Evolutionary conservation across 2,113 vertebrate genomes (phyloP), one percentile per base, ranked within the genome.

Genomic region (Pteropus alecto): DNA sequence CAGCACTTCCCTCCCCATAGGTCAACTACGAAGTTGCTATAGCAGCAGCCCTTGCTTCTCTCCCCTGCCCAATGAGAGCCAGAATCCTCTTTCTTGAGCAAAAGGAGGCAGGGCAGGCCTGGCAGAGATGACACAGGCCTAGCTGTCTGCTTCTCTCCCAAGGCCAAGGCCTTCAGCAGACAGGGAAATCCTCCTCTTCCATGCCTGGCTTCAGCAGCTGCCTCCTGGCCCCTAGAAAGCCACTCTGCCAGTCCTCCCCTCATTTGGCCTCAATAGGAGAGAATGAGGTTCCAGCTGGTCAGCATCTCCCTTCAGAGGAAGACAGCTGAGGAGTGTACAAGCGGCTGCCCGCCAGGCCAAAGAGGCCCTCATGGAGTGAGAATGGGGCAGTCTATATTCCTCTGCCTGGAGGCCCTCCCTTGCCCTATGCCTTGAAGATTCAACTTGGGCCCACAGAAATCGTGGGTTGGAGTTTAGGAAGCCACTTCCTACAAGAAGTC

Each of bases 201-300:
- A 78, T 54, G 93, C 68, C 90, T 95, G 88, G 84, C 85, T 93
- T 95, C 38, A 70, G 91, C 91, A 94, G 96, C 93, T 95, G 91
- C 81, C 86, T 97, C 93, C 94, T 88, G 96, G 63, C 82, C 74
- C 96, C 92, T 92, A 97, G 74, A 97, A 96, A 97, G 43, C 68
- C 90, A 77, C 92, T 93, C 73, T 46, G 77, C 93, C 82, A 95
- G 81, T 85, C 95, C 87, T 97, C 95, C 97, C 96, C 74, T 95
- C 95, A 78, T 86, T 96, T 94, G 97, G 97, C 97, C 97, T 97
- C 95, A 74, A 46, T 5, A 96, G 79, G 81, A 96, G 86, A 85
- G 73, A 96, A 92, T 79, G 70, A 97, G 81, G 95, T 90, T 97
- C 96, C 97, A 98, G 97, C 97, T 98, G 97, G 97, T 97, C 96